Evolutionary conservation across 2,113 vertebrate genomes (phyloP), one percentile per base, ranked within the genome.

Genomic region (Nesoenas mayeri): DNA sequence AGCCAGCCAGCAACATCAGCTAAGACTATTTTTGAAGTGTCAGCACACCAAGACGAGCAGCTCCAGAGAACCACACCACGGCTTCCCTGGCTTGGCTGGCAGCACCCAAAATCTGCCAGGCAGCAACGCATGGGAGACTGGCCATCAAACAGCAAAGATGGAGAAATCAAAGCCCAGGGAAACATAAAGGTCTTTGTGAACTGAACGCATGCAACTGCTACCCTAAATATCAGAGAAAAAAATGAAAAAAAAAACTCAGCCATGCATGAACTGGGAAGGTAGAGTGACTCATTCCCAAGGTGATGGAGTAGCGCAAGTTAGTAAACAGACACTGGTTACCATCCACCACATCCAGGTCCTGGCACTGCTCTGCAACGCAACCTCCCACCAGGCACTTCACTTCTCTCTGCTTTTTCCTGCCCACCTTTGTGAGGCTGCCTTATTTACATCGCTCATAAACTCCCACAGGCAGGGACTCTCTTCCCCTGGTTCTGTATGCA

Each of bases 381-480:
- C 64, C 74, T 89, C 44, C 21, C 65, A 62, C 50, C 64, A 72
- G 53, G 54, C 54, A 51, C 62, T 71, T 64, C 26, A 51, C 42
- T 69, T 40, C n/a, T 58, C 64, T 57, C 71, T 0, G 3, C 32
- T 62, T 66, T 72, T 5, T 79, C 58, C 81, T 77, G 14, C 54
- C 26, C 70, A 47, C 40, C 31, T 66, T 70, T 65, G 57, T 10
- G 26, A 85, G 56, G 22, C 89, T 77, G 67, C 36, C 67, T 95
- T 80, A 91, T 88, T 95, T 88, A 85, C 89, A 95, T 51, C 42
- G 67, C 92, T 93, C 88, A 73, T 79, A 79, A 95, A 91, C 89
- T 82, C 85, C 62, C 51, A 47, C 42, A 70, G 71, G 87, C 82
- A 95, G 56, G 64, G 67, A 80, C 91, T 29, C 4, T 85, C 87